Evolutionary conservation across 2,797 vertebrate genomes (phyloP), one percentile per base, ranked within the genome.

Genomic region (Sebastes taczanowskii): DNA sequence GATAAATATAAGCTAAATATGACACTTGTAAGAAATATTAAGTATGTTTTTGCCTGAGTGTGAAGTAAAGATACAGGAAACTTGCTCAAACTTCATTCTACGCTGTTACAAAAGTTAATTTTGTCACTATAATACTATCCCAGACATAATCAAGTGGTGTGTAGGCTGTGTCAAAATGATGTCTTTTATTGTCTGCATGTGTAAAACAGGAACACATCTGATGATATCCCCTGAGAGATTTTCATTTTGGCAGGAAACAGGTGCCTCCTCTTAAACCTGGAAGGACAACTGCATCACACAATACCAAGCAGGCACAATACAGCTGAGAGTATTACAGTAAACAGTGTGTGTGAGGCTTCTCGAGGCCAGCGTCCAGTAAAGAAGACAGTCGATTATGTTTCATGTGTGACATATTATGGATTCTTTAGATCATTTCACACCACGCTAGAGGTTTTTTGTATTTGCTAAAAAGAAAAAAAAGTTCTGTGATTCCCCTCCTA

Each of bases 221-320:
- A 88, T 78, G 42, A 38, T 22, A 68, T 83, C 83, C 78, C 82
- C 75, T 32, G 84, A 87, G 89, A 91, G 46, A 22, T 77, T 86
- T 80, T 84, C 74, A 80, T 82, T 74, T 65, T 35, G 77, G 74
- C 88, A 93, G 92, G 93, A 94, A 94, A 87, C 93, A 93, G 93
- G 92, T 93, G 91, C 79, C 90, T 94, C 90, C 90, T 91, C 83
- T 71, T 59, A 27, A 91, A 85, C 78, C 86, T 86, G 83, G 74
- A 88, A 83, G 73, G 71, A 80, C 42, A 67, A 79, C 68, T n/a
- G 60, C 79, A 73, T 69, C 58, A 20, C 68, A 82, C 81, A 88
- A 74, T 72, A 81, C 84, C 59, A 66, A 58, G 81, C 67, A 22
- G 46, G 62, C 84, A 55, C 14, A 2, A 69, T 65, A 42, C 86